These are phyloP conservation scores for Drosophila rellima DNA, from an alignment of 2,888 invertebrate species.

Conservation along the genomic window DNA sequence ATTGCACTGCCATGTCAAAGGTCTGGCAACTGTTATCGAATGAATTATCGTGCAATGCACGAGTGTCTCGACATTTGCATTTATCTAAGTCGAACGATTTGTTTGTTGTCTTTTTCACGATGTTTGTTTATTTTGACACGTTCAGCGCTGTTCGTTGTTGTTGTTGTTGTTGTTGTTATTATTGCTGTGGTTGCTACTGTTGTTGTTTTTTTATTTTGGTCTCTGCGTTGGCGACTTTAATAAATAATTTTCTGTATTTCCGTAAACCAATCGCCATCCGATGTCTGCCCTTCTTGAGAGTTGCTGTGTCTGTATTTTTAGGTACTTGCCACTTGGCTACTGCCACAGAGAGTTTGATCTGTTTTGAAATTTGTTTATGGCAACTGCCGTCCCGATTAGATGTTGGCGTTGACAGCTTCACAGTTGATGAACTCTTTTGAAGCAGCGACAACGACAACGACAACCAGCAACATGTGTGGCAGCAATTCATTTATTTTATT, in stretches of 20 bases:
- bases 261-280: slow-evolving; percentile 32
- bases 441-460: slow-evolving; percentile 34
- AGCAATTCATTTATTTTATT: slow-evolving; percentile 12
- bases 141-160: slow-evolving; percentile 26
- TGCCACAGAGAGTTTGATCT: slow-evolving; percentile 38
- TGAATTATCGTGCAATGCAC: slow-evolving; percentile 3
- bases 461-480: slow-evolving; percentile 61
- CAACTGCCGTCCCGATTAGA: slow-evolving; percentile 75
- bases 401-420: slow-evolving; percentile 70
- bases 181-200: slow-evolving; percentile 18
- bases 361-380: slow-evolving; percentile 76
- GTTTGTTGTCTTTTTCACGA: slow-evolving; percentile 56
- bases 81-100: slow-evolving; percentile 39
- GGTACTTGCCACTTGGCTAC: slow-evolving; percentile 32
- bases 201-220: slow-evolving; percentile 16
- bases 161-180: slow-evolving; percentile 14
- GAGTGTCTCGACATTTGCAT: slow-evolving; percentile 19
- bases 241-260: slow-evolving; percentile 56
- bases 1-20: slow-evolving; percentile 4
- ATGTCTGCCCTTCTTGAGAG: slow-evolving; percentile 36
- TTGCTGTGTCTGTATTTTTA: slow-evolving; percentile 53
- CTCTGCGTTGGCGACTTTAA: slow-evolving; percentile 55
- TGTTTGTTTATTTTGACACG: slow-evolving; percentile 76
- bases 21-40: slow-evolving; percentile 12
- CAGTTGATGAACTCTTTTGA: slow-evolving; percentile 74